phyloP scores from a whole-genome alignment of 1,140 invertebrate species.

The Drosophila hydei region DNA sequence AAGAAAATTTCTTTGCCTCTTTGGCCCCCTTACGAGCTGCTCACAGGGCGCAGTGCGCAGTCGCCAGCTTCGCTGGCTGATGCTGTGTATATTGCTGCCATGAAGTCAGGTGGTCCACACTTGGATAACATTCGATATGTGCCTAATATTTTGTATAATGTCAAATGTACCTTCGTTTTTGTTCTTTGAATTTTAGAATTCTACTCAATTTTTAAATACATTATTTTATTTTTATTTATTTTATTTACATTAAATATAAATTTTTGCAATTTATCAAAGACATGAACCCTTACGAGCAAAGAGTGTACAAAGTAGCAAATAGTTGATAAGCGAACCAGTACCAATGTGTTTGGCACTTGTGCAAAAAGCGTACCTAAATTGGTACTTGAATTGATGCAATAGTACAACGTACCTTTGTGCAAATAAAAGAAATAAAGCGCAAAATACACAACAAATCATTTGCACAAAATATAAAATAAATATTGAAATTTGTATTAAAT shows the following conservation, averaged over 20 bases:
- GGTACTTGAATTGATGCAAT: too few relatives aligned
- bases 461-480: background rate
- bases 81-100: slow-evolving; percentile 43
- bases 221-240: background rate
- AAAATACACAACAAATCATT: background rate
- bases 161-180: background rate
- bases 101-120: slow-evolving; percentile 17
- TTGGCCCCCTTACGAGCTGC: background rate
- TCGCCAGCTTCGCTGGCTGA: slow-evolving; percentile 13
- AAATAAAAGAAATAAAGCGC: background rate
- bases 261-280: too few relatives aligned
- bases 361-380: too few relatives aligned
- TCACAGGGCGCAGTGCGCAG: slow-evolving; percentile 23
- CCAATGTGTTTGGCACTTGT: too few relatives aligned
- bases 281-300: too few relatives aligned
- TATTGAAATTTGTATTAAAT: too few relatives aligned
- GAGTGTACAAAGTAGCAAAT: too few relatives aligned
- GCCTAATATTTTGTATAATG: background rate
- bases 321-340: too few relatives aligned
- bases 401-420: background rate
- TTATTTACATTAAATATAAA: too few relatives aligned
- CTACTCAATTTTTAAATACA: background rate
- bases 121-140: background rate
- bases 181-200: background rate
- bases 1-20: slow-evolving; percentile 34